Evolutionary conservation across 2,113 vertebrate species (phyloP).

Genomic region (Oreochromis tanganicae): DNA sequence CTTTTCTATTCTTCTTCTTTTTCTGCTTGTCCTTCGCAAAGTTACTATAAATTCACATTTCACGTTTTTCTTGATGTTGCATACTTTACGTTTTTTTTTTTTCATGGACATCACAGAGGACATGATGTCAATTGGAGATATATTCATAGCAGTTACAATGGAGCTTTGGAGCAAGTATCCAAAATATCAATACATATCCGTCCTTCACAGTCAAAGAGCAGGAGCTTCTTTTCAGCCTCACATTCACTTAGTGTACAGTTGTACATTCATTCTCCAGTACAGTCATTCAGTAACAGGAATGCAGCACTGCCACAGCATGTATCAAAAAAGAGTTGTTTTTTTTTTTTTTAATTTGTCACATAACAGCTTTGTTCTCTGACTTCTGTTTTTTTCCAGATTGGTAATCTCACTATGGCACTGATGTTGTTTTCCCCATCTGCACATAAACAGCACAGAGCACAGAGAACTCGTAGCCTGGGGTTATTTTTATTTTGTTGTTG

Average conservation of each 20-base stretch:
- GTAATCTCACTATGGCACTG: not conserved
- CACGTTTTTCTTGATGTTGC: not conserved
- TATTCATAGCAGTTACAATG: not conserved
- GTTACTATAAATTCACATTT: not conserved
- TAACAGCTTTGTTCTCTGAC: not conserved
- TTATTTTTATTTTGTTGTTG: not conserved
- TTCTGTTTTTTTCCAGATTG: not conserved
- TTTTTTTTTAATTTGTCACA: not conserved
- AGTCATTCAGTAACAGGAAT: not conserved
- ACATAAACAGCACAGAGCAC: not conserved
- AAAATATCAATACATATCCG: not conserved
- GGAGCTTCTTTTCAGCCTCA: constrained; percentile 3
- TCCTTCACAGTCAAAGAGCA: constrained; percentile 22
- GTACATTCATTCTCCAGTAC: not conserved
- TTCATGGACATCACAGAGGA: not conserved
- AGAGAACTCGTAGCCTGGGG: not conserved
- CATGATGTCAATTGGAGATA: constrained; percentile 11
- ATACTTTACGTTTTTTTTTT: not conserved
- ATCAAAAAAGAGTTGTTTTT: not conserved
- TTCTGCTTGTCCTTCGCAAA: not conserved
- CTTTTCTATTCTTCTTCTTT: not conserved
- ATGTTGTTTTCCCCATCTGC: not conserved
- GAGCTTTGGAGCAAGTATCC: not conserved
- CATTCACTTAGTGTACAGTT: not conserved
- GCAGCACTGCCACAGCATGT: not conserved